A percentile compares a stretch with the other conserved stretches of the same genome.
These are phyloP conservation scores for Agapostemon virescens DNA, from an alignment of 2,888 invertebrate species.

Conservation along the genomic window DNA sequence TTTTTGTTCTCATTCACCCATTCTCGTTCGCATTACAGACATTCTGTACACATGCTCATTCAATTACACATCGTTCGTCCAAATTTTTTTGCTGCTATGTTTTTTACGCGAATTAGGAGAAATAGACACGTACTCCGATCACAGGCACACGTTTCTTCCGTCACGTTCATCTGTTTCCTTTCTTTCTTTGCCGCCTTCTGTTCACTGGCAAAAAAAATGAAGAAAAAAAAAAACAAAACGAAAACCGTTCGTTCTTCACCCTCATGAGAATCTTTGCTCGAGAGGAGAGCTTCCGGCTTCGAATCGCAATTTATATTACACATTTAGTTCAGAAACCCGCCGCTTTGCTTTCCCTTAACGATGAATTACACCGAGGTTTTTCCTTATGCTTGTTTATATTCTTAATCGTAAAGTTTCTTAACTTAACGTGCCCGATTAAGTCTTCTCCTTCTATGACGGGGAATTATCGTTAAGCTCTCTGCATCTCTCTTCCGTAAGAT, in stretches of 20 bases:
- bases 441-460: slow-evolving; percentile 70
- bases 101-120: slow-evolving; percentile 50
- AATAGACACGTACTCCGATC: slow-evolving; percentile 49
- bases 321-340: slow-evolving; percentile 67
- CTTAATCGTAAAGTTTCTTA: slow-evolving; percentile 62
- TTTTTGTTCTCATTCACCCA: slow-evolving; percentile 1
- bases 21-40: neutral
- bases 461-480: slow-evolving; percentile 78
- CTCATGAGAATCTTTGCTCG: slow-evolving; percentile 62
- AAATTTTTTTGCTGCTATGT: slow-evolving; percentile 34
- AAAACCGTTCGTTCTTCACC: slow-evolving; percentile 38
- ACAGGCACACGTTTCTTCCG: slow-evolving; percentile 40
- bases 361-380: slow-evolving; percentile 75
- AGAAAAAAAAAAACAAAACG: neutral
- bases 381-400: slow-evolving; percentile 57
- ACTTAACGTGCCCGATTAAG: slow-evolving; percentile 63
- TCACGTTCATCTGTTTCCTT: slow-evolving; percentile 15
- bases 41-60: neutral
- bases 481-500: slow-evolving; percentile 64
- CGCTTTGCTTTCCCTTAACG: slow-evolving; percentile 71
- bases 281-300: slow-evolving; percentile 69
- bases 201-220: slow-evolving; percentile 21
- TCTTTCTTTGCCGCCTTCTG: slow-evolving; percentile 19
- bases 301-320: slow-evolving; percentile 76
- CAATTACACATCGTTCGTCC: neutral